phyloP scores from a whole-genome alignment of 1,140 invertebrate genomes.

The Halictus rubicundus region DNA sequence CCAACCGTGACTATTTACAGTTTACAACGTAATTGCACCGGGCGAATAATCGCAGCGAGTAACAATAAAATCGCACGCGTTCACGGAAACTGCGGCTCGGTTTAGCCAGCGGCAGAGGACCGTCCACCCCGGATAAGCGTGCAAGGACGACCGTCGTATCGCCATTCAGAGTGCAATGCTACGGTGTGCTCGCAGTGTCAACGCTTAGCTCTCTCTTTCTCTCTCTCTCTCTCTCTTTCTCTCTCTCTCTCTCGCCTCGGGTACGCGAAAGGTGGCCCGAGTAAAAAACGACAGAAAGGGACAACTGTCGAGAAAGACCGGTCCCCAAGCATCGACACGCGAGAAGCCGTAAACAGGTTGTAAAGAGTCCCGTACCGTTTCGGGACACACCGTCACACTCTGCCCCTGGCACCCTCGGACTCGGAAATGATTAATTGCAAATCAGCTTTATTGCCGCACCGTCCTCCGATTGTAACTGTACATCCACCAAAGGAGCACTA shows the following conservation, averaged over 20 bases:
- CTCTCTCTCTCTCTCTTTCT: too few species aligned
- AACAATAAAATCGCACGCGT: conserved; percentile 15
- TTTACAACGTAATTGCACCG: conserved; percentile 25
- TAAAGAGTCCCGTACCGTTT: conserved; percentile 57
- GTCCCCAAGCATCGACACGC: conserved; percentile 48
- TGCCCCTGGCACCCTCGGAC: neutral
- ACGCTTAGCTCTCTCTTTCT: neutral
- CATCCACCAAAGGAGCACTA: too few species aligned
- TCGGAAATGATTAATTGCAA: neutral
- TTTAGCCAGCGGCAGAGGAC: neutral
- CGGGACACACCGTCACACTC: neutral
- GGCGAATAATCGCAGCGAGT: neutral
- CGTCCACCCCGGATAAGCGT: neutral
- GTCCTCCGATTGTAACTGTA: too few species aligned
- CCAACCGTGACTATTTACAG: neutral
- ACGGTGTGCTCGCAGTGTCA: neutral
- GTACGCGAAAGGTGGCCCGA: too few species aligned
- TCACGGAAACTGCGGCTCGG: neutral
- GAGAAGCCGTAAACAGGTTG: conserved; percentile 61
- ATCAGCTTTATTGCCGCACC: neutral
- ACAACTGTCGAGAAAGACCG: conserved; percentile 27
- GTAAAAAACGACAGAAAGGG: neutral
- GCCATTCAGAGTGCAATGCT: neutral
- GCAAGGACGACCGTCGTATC: too few species aligned
- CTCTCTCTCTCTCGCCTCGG: neutral